These are phyloP conservation scores for Melanostigma gelatinosum DNA, from an alignment of 2,113 vertebrate genomes.

Conservation along the genomic window DNA sequence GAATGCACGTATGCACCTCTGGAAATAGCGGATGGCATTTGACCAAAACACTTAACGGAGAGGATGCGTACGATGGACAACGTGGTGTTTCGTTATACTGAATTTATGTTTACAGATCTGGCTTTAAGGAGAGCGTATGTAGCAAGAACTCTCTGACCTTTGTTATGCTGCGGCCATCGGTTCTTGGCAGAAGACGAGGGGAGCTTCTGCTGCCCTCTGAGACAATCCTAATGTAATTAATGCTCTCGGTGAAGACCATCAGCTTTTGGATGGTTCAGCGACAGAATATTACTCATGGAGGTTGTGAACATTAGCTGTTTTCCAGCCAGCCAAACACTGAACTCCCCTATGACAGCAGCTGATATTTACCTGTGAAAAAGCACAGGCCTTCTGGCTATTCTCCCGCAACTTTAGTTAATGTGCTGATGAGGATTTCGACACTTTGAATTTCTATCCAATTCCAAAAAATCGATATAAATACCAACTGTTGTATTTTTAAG, in stretches of 20 bases:
- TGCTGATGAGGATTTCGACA: conserved; percentile 52
- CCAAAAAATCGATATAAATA: background rate
- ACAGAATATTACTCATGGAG: conserved; percentile 33
- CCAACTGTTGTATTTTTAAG: background rate
- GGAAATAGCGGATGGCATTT: background rate
- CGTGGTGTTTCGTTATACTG: background rate
- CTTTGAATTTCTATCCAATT: conserved; percentile 25
- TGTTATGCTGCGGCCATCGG: background rate
- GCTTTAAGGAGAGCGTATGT: background rate
- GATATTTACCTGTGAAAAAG: conserved; percentile 71
- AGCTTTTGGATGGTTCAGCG: conserved; percentile 29
- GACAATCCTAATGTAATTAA: conserved; percentile 53
- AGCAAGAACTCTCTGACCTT: background rate
- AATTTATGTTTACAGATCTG: background rate
- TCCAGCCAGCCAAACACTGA: conserved; percentile 60
- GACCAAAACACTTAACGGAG: background rate
- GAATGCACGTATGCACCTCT: conserved; percentile 1
- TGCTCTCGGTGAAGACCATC: conserved; percentile 41
- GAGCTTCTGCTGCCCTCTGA: conserved; percentile 21
- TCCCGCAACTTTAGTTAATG: conserved; percentile 40
- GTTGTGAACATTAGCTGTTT: conserved; percentile 45
- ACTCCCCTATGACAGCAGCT: conserved; percentile 55
- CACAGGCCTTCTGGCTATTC: conserved; percentile 44
- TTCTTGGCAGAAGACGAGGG: background rate
- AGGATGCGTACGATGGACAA: background rate